Evolutionary conservation across 2,797 vertebrate genomes (phyloP).

Genomic region (Decapterus maruadsi): DNA sequence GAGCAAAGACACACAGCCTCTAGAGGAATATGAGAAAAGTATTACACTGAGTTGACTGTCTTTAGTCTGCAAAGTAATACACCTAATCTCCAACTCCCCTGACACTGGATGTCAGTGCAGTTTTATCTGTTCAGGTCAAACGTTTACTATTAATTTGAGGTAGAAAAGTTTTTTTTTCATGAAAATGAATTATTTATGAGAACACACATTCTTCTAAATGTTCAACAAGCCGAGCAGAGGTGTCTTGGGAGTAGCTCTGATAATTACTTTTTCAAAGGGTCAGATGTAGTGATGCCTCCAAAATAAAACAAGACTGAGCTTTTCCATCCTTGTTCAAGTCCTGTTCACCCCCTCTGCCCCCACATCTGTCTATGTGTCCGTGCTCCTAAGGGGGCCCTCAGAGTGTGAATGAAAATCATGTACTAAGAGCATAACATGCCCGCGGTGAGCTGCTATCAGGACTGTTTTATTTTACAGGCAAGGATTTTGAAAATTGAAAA

Average conservation of each 20-base stretch:
- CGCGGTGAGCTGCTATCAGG: constrained; percentile 42
- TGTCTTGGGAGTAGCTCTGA: constrained; percentile 38
- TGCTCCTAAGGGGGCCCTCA: constrained; percentile 47
- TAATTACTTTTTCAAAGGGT: constrained; percentile 50
- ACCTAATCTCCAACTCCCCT: background rate
- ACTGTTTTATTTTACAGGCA: constrained; percentile 48
- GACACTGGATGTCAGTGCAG: background rate
- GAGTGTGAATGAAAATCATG: constrained; percentile 66
- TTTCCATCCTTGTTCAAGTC: constrained; percentile 35
- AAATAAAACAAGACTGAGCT: constrained; percentile 8
- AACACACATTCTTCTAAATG: constrained; percentile 20
- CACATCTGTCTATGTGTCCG: constrained; percentile 1
- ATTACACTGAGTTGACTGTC: background rate
- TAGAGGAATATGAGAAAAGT: background rate
- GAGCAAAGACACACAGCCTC: constrained; percentile 1
- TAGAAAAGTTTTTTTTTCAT: constrained; percentile 12
- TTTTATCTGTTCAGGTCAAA: constrained; percentile 31
- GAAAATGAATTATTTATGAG: too few species aligned
- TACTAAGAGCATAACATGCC: constrained; percentile 35
- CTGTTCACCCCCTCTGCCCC: constrained; percentile 36
- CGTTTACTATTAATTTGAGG: constrained; percentile 23
- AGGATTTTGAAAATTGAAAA: constrained; percentile 70
- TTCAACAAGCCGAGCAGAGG: constrained; percentile 28
- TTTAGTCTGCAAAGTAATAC: constrained; percentile 12
- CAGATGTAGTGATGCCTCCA: constrained; percentile 31